A percentile compares a stretch with the other conserved stretches of the same genome.
Evolutionary conservation across 2,113 vertebrate genomes (phyloP).

Genomic region (Donacobius atricapilla): DNA sequence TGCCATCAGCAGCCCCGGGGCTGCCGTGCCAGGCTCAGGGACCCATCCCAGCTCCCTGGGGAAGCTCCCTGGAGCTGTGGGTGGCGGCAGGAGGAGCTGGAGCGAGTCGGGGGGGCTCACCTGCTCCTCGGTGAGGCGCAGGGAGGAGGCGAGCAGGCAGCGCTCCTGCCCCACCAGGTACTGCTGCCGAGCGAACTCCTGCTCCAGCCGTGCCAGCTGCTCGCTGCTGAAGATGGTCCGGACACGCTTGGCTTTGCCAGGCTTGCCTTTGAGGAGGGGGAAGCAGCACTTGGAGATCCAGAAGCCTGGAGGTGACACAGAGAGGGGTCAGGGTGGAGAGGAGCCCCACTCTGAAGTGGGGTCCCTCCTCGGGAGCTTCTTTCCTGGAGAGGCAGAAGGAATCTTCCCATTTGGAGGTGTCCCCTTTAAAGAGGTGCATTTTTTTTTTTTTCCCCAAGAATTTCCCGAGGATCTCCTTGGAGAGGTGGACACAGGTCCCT

Average conservation of each 20-base stretch:
- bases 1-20: fast-evolving
- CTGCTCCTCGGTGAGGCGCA: conserved; percentile 82
- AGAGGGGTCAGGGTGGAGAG: background rate
- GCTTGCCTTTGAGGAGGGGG: conserved; percentile 70
- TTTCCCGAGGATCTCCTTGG: background rate
- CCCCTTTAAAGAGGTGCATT: background rate
- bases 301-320: conserved; percentile 32
- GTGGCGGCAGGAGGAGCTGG: too few species aligned
- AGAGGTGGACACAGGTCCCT: background rate
- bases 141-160: conserved; percentile 78
- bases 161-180: conserved; percentile 84
- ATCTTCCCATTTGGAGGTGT: background rate
- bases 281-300: conserved; percentile 65
- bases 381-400: background rate
- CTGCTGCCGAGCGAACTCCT: conserved; percentile 82
- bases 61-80: background rate
- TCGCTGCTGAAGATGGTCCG: conserved; percentile 84
- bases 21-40: background rate
- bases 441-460: background rate
- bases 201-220: conserved; percentile 83
- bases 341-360: background rate
- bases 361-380: background rate
- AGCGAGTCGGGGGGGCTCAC: conserved; percentile 27
- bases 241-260: conserved; percentile 78
- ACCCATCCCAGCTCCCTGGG: fast-evolving